These are phyloP conservation scores for Catajapyx aquilonaris DNA, from an alignment of 1,140 invertebrate species.

Conservation along the genomic window DNA sequence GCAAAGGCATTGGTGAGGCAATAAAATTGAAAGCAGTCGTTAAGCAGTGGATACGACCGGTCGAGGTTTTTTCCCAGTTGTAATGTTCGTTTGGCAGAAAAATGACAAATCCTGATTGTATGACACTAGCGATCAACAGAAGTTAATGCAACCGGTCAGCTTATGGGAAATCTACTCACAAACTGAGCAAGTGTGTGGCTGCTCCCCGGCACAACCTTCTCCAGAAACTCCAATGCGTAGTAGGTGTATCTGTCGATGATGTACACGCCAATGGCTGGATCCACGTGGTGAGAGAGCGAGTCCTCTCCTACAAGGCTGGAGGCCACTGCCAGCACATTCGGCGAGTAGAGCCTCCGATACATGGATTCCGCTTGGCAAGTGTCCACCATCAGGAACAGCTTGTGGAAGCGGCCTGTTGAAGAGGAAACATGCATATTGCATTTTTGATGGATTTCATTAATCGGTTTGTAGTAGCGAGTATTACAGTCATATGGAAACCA, in stretches of 20 bases:
- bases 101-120: too few species aligned
- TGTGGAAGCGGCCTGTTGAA: conserved; percentile 93
- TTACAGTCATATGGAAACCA: too few species aligned
- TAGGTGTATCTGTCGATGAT: conserved; percentile 98
- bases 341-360: conserved; percentile 95
- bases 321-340: conserved; percentile 90
- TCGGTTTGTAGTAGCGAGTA: too few species aligned
- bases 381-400: conserved; percentile 97
- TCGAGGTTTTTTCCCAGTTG: too few species aligned
- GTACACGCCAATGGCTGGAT: conserved; percentile 94
- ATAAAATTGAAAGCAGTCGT: too few species aligned
- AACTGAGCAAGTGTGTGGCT: conserved; percentile 83
- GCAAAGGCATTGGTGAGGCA: too few species aligned
- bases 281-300: conserved; percentile 96
- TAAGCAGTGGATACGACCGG: too few species aligned
- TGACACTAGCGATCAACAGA: too few species aligned
- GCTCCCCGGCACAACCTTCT: conserved; percentile 71
- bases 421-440: too few species aligned
- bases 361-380: conserved; percentile 98
- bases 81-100: too few species aligned
- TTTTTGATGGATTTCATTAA: too few species aligned
- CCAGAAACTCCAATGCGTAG: conserved; percentile 89
- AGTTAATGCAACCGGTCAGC: too few species aligned
- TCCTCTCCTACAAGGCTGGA: conserved; percentile 96
- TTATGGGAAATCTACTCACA: conserved; percentile 53